A percentile compares a stretch with the other conserved stretches of the same genome.
Conservation (phyloP, 1,140 invertebrate species). For the Hylaeus anthracinus region DNA sequence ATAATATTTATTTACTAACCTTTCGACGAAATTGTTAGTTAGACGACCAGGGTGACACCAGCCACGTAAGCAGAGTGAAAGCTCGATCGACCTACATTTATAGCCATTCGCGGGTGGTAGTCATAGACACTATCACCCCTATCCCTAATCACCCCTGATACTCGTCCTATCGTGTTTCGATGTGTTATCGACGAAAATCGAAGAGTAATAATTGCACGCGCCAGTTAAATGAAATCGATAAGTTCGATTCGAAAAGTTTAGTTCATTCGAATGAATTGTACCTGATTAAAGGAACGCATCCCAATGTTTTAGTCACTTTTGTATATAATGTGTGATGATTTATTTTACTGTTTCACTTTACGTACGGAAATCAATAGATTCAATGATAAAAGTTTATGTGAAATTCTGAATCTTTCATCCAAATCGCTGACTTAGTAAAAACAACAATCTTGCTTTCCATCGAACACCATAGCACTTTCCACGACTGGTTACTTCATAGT, state of each 20-base stretch:
- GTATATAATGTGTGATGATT: not conserved
- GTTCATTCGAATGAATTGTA: not conserved
- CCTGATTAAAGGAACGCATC: not conserved
- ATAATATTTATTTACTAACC: constrained; percentile 25
- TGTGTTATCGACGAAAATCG: constrained; percentile 45
- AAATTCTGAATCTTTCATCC: not conserved
- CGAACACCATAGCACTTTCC: not conserved
- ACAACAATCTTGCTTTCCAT: not conserved
- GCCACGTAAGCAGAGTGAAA: constrained; percentile 22
- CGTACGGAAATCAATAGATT: too few species aligned
- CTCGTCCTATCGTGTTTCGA: constrained; percentile 44
- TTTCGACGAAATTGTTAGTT: constrained; percentile 35
- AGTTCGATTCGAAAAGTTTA: not conserved
- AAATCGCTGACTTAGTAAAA: not conserved
- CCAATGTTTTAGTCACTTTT: not conserved
- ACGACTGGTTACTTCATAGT: not conserved
- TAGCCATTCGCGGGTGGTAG: constrained; percentile 63
- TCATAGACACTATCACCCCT: constrained; percentile 71
- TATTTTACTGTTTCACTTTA: not conserved
- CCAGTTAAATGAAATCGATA: constrained; percentile 31
- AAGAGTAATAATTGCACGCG: constrained; percentile 8
- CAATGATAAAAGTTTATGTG: too few species aligned
- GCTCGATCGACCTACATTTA: constrained; percentile 64
- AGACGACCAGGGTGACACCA: constrained; percentile 22
- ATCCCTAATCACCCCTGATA: constrained; percentile 50